Base-by-base conservation (phyloP, 2,113 vertebrate genomes). In the Corythoichthys intestinalis region DNA sequence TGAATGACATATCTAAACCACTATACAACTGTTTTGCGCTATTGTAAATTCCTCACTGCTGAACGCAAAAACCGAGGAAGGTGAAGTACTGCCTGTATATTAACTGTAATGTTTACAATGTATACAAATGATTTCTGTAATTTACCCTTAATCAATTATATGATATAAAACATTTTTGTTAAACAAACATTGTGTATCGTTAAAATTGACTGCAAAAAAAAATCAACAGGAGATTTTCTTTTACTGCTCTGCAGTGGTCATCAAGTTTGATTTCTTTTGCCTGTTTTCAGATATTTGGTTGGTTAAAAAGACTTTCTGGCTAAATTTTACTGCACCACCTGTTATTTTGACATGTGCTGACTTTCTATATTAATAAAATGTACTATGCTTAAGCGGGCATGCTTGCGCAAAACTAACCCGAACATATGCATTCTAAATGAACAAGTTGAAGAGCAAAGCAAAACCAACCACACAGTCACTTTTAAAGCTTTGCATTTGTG, bases 11-110 rank as follows among this genome's bases (percentile, higher is more conserved):
- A 34, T 58, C 5, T 5, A 14, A 37, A 5, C 50, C 63, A 70
- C 46, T 10, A 60, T 41, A 41, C 39, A 67, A 66, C 57, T 53
- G 63, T 46, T 66, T 69, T 68, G 67, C 71, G 44, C 50, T 59
- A 72, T 47, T 20, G n/a, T n/a, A 54, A 9, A 46, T 73, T 83
- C 74, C 69, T 75, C 65, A 35, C 53, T 63, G 66, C 49, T 66
- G 75, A 80, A 85, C 13, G 14, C 13, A 50, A 50, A 13, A 50
- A 15, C 2, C 48, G 3, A 14, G 4, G 14, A 50, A 11, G 11
- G 11, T 13, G 3, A 13, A 3, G 12, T 11, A 48, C 47, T 2
- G 47, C 47, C 12, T 14, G 47, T 12, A 13, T 11, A 48, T 48
- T 48, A 48, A 8, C 8, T 44, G 47, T 48, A 11, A 48, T 48